Percentiles rank a stretch among this genome's conserved stretches.
Conservation (phyloP, 2,888 invertebrate genomes). For the Frankliniella fusca region DNA sequence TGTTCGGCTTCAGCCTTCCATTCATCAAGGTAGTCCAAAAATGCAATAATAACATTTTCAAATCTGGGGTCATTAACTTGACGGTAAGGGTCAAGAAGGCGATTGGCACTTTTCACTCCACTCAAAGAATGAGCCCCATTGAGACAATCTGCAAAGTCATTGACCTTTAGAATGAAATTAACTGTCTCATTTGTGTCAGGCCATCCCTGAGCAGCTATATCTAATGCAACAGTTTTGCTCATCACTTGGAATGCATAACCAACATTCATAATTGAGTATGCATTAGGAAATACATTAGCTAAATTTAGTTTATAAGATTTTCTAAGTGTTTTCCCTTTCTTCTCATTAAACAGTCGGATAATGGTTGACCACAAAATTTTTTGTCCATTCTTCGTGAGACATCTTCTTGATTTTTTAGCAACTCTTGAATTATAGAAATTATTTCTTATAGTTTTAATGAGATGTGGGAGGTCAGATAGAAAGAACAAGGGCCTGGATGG, state of each 20-base stretch:
- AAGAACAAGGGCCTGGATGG: background rate
- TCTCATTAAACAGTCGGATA: background rate
- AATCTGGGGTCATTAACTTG: background rate
- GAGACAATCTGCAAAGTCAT: background rate
- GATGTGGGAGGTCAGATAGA: background rate
- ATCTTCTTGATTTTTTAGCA: background rate
- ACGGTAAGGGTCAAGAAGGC: background rate
- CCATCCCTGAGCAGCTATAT: background rate
- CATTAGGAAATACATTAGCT: background rate
- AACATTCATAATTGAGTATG: background rate
- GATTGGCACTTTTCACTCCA: background rate
- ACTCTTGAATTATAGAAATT: background rate
- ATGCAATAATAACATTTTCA: background rate
- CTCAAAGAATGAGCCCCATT: background rate
- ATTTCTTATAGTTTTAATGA: background rate
- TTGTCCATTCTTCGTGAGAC: background rate
- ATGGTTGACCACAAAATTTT: background rate
- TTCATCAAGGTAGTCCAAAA: background rate
- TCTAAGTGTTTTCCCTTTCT: background rate
- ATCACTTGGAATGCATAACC: background rate
- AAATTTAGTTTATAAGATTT: background rate
- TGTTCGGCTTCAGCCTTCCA: background rate
- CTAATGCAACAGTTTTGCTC: background rate
- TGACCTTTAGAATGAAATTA: background rate
- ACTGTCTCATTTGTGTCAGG: background rate